A percentile compares a stretch with the other conserved stretches of the same genome.
Conservation (phyloP, 2,797 vertebrate species). For the Gymnothorax reevesii region DNA sequence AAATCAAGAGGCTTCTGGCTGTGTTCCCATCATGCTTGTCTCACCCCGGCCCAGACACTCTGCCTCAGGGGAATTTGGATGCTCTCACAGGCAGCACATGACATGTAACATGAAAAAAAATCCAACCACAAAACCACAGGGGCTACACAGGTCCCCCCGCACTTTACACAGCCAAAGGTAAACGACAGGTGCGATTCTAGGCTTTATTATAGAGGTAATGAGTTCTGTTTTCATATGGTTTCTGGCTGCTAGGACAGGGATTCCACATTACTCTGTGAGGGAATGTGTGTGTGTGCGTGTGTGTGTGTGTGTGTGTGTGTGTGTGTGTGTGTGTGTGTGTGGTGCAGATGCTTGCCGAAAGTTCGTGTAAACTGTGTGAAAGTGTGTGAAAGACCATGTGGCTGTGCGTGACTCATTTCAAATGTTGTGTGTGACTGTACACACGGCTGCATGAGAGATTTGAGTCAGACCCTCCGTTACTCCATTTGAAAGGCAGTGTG, state of each 20-base stretch:
- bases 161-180: neutral
- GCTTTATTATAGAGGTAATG: too few species aligned
- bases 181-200: too few species aligned
- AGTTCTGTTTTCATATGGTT: too few species aligned
- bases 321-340: neutral
- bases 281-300: slow-evolving; percentile 9
- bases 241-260: neutral
- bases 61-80: too few species aligned
- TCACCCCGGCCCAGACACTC: neutral
- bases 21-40: neutral
- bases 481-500: too few species aligned
- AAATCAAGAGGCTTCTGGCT: slow-evolving; percentile 24
- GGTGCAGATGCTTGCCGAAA: too few species aligned
- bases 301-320: neutral
- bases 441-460: too few species aligned
- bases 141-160: too few species aligned
- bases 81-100: neutral
- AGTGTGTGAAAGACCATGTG: neutral
- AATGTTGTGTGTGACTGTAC: neutral
- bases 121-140: neutral
- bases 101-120: neutral
- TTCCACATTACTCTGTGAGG: neutral
- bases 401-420: neutral
- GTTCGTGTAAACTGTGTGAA: too few species aligned
- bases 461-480: too few species aligned